Base-by-base conservation (phyloP, 2,888 invertebrate genomes). In the Epirrita christyi region DNA sequence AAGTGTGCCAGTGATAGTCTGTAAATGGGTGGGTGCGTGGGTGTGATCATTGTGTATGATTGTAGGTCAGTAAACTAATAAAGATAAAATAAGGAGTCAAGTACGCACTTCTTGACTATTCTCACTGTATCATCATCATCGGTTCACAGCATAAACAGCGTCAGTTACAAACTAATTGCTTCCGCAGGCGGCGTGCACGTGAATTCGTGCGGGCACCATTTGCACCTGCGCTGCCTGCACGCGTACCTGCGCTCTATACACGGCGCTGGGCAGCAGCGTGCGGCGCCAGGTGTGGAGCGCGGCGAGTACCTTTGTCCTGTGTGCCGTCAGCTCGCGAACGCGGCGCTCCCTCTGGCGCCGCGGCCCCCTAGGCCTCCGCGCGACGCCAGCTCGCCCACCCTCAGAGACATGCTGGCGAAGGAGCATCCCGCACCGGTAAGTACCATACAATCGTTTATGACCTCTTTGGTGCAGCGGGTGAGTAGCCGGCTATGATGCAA, bases 261-360 rank as follows among this genome's bases (percentile, higher is more conserved):
- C 71, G 95, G 95, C 61, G 95, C 47, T 61, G 47, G 27, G 27
- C 32, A 80, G 93, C 96, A 29, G 94, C 94, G 66, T 95, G 95
- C 82, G 95, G 94, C 83, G 41, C 61, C 97, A 92, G 94, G 92
- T 82, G 92, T 89, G 70, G 89, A 88, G 74, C 83, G 87, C 73
- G 97, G 97, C 48, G 98, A 99, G 93, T 99, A 97, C 92, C 95
- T 96, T 70, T 99, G 99, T 88, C 99, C 99, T 27, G 93, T 99
- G 65, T 99, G 99, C 87, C 94, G 99, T 10, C 98, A 98, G 90
- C 84, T 88, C 1, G 88, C 86, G 75, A 88, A 88, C 81, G 96
- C 97, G 8, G 97, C 98, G 72, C 93, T 99, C 74, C 99, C 97
- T 34, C 88, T 97, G 43, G 95, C 96, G 57, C 95, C 66, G 94